Evolutionary conservation across 2,113 vertebrate species (phyloP).

Genomic region (Mormoops blainvillei): DNA sequence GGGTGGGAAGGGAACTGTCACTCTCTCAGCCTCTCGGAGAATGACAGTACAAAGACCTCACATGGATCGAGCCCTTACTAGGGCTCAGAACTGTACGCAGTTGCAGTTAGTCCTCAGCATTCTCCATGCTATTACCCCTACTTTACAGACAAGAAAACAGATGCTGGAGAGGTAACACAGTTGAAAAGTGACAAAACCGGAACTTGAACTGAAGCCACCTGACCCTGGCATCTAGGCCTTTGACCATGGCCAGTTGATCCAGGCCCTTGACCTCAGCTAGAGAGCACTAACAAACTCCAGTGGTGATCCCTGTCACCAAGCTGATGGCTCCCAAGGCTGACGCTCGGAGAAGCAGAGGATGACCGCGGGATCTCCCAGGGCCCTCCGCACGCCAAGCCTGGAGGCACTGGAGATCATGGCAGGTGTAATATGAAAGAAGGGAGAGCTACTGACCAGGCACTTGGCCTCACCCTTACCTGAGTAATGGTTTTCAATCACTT

Average conservation of each 20-base stretch:
- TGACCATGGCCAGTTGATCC: no score
- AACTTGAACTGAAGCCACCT: background rate
- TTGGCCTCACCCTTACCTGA: background rate
- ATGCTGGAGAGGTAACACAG: background rate
- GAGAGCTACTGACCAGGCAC: background rate
- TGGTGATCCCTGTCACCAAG: background rate
- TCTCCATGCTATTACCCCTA: background rate
- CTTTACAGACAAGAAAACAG: background rate
- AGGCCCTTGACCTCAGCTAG: background rate
- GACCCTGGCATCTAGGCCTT: background rate
- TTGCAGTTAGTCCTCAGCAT: background rate
- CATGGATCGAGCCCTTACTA: background rate
- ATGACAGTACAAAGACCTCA: background rate
- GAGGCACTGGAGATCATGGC: background rate
- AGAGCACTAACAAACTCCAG: background rate
- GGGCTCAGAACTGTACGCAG: rapidly evolving
- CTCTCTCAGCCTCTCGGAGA: background rate
- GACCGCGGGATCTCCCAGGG: background rate
- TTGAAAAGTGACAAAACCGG: background rate
- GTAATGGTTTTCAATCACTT: background rate
- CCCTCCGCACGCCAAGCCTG: background rate
- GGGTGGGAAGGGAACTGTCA: background rate
- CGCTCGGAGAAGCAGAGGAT: background rate
- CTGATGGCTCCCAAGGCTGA: background rate
- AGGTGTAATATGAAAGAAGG: background rate